These are phyloP conservation scores for Agrotis exclamationis DNA, from an alignment of 2,888 invertebrate genomes.

Conservation along the genomic window DNA sequence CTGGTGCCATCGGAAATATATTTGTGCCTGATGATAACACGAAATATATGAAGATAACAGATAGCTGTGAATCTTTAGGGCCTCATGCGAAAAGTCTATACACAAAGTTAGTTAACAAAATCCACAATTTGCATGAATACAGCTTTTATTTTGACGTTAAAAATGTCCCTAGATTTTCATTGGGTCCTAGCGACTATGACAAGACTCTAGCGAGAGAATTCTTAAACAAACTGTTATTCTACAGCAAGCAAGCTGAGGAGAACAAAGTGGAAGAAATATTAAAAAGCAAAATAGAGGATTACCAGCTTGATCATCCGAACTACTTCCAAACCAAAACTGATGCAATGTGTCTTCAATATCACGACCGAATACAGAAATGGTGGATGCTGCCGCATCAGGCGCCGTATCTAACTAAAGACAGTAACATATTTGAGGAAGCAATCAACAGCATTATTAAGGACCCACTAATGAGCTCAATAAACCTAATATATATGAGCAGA, in stretches of 20 bases:
- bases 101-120: neutral
- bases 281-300: constrained; percentile 35
- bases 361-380: constrained; percentile 18
- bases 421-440: constrained; percentile 8
- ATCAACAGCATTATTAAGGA: constrained; percentile 23
- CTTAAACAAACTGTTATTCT: constrained; percentile 33
- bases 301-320: neutral
- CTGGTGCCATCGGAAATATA: constrained; percentile 9
- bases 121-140: constrained; percentile 1
- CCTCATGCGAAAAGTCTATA: constrained; percentile 2
- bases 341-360: constrained; percentile 40
- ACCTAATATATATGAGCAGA: neutral
- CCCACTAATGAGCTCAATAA: constrained; percentile 34
- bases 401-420: constrained; percentile 43
- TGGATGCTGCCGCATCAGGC: constrained; percentile 26
- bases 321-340: constrained; percentile 26
- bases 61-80: constrained; percentile 1
- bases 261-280: constrained; percentile 29
- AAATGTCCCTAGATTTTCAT: constrained; percentile 4
- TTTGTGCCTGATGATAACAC: constrained; percentile 4
- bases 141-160: constrained; percentile 14
- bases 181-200: neutral
- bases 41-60: constrained; percentile 11
- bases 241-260: constrained; percentile 42
- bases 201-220: constrained; percentile 17